A percentile compares a stretch with the other conserved stretches of the same genome.
Conservation (phyloP, 2,113 vertebrate genomes). For the Xiphias gladius region DNA sequence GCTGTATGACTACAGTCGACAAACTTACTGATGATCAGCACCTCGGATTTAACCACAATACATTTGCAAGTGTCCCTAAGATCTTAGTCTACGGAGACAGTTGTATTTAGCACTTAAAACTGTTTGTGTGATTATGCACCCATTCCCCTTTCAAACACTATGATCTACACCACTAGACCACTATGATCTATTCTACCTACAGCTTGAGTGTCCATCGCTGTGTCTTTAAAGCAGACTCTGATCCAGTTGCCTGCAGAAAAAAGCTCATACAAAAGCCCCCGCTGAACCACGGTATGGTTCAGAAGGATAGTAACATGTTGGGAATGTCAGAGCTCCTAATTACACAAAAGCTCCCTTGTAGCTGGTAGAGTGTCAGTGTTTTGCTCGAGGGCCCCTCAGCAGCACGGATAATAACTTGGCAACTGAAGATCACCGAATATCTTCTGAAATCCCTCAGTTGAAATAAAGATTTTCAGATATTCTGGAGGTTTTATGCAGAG, state of each 20-base stretch:
- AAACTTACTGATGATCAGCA: not conserved
- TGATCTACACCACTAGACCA: not conserved
- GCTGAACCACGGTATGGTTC: not conserved
- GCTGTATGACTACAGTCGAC: not conserved
- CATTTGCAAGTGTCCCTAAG: not conserved
- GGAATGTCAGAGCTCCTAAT: conserved; percentile 40
- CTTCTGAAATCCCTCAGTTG: not conserved
- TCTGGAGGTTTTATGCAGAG: not conserved
- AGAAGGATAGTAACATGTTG: conserved; percentile 1
- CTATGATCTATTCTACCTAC: conserved; percentile 6
- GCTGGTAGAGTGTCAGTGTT: conserved; percentile 26
- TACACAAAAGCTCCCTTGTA: conserved; percentile 29
- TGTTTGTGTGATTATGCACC: not conserved
- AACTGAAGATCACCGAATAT: conserved; percentile 14
- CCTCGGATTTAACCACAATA: not conserved
- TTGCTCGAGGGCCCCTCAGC: conserved; percentile 3
- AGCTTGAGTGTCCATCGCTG: not conserved
- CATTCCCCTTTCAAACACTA: not conserved
- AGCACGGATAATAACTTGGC: conserved; percentile 6
- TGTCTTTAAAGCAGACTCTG: conserved; percentile 8
- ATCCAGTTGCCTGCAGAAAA: conserved; percentile 13
- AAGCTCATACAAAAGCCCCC: conserved; percentile 8
- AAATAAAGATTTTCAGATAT: conserved; percentile 33
- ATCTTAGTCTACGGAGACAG: not conserved
- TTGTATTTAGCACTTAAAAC: not conserved